Base-by-base conservation (phyloP, 2,113 vertebrate genomes). In the Hucho hucho region DNA sequence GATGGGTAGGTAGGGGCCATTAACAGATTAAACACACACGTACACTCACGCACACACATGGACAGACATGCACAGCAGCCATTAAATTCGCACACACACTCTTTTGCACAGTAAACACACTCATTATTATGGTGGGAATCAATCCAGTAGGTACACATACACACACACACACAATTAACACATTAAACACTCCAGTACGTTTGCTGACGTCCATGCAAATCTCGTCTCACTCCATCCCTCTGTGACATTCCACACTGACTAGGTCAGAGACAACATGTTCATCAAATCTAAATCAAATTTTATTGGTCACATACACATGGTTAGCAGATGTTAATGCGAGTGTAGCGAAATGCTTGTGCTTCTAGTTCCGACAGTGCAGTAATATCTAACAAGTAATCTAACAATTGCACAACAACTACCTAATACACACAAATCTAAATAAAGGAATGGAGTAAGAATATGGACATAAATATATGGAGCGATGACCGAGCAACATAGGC, bases 11-110 rank as follows among this genome's bases (percentile, higher is more conserved):
- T 85, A 82, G 37, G 14, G 32, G 65, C 85, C 89, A 88, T 91
- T 92, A 90, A 84, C 88, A 86, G 86, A 88, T 89, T 90, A 88
- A 89, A 92, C 86, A 90, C 83, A 87, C 83, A 75, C 73, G 73
- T 43, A 66, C 75, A 64, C 78, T 37, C 63, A 66, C 69, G 24
- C 14, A 75, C 22, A 81, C 64, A 79, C 72, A 64, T 79, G 79
- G 2, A 81, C 64, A 79, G 70, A 64, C 79, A 80, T 73, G 63
- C 75, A 83, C 83, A 75, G 47, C 11, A 69, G 70, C 43, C 70
- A 81, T 78, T 72, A 61, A 26, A 70, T 14, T 58, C 14, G 26
- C 64, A 64, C 37, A 75, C 63, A 77, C 75, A 64, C 73, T 53
- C 47, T 43, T 49, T 64, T 69, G 70, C 74, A 46, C 47, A 49